Conservation (phyloP, 2,888 invertebrate species). For the Creontiades dilutus region DNA sequence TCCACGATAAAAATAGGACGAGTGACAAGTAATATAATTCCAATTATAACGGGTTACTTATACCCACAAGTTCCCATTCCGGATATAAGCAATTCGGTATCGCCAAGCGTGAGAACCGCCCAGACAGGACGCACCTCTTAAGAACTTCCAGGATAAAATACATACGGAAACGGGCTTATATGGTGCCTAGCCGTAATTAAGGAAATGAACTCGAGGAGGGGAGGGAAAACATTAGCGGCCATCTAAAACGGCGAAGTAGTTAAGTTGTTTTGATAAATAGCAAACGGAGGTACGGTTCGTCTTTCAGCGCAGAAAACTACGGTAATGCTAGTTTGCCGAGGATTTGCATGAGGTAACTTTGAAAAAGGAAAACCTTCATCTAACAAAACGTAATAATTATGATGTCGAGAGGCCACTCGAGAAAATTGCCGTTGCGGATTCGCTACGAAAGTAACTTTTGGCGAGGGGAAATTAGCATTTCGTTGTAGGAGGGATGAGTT, state of each 20-base stretch:
- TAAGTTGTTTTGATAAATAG: slow-evolving; percentile 33
- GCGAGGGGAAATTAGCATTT: not conserved
- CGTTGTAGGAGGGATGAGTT: slow-evolving; percentile 9
- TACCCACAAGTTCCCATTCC: not conserved
- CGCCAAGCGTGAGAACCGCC: not conserved
- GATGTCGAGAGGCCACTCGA: not conserved
- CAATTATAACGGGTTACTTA: not conserved
- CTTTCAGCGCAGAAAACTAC: not conserved
- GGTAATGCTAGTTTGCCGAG: not conserved
- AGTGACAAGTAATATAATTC: not conserved
- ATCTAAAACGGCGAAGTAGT: slow-evolving; percentile 27
- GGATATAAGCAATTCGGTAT: slow-evolving; percentile 3
- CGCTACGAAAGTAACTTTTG: not conserved
- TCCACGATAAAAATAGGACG: not conserved
- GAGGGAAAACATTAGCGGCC: slow-evolving; percentile 3
- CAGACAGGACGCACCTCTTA: not conserved
- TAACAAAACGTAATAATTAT: slow-evolving; percentile 7
- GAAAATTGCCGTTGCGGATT: slow-evolving; percentile 8
- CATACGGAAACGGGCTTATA: slow-evolving; percentile 29
- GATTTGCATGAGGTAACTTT: slow-evolving; percentile 17
- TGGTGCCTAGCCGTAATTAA: slow-evolving; percentile 5
- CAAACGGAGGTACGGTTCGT: slow-evolving; percentile 16
- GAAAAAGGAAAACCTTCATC: slow-evolving; percentile 4
- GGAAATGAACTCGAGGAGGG: not conserved
- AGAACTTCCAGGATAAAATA: not conserved